Percentiles rank a stretch among this genome's conserved stretches.
Evolutionary conservation across 2,113 vertebrate genomes (phyloP).

Genomic region (Chiloscyllium plagiosum): DNA sequence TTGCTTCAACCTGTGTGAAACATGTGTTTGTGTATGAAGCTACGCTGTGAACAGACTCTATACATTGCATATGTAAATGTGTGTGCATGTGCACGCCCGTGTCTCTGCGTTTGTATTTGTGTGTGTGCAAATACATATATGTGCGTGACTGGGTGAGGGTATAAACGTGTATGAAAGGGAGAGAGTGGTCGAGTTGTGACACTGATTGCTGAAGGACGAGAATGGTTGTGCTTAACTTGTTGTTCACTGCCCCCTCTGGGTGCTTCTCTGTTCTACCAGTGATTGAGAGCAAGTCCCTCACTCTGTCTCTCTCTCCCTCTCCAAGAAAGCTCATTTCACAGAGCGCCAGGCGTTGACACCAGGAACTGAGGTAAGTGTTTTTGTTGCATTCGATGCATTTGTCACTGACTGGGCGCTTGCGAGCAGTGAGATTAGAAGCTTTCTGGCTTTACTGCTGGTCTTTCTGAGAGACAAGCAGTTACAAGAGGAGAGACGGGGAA

Average conservation of each 20-base stretch:
- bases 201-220: background rate
- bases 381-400: background rate
- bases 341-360: background rate
- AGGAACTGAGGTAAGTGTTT: conserved; percentile 5
- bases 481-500: background rate
- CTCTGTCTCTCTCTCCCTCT: background rate
- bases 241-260: conserved; percentile 25
- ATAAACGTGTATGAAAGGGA: background rate
- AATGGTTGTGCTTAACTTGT: background rate
- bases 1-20: too few relatives aligned
- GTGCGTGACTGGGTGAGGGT: too few relatives aligned
- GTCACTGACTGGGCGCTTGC: background rate
- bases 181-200: background rate
- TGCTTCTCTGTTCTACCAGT: background rate
- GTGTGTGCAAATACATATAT: too few relatives aligned
- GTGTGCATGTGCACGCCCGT: too few relatives aligned
- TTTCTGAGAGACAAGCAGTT: background rate
- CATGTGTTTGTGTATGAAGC: too few relatives aligned
- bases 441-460: too few relatives aligned
- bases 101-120: too few relatives aligned
- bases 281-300: conserved; percentile 4
- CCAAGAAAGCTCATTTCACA: background rate
- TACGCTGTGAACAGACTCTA: too few relatives aligned
- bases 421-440: background rate
- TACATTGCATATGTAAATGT: too few relatives aligned